Conservation (phyloP, 1,140 invertebrate species). For the Nasonia vitripennis region DNA sequence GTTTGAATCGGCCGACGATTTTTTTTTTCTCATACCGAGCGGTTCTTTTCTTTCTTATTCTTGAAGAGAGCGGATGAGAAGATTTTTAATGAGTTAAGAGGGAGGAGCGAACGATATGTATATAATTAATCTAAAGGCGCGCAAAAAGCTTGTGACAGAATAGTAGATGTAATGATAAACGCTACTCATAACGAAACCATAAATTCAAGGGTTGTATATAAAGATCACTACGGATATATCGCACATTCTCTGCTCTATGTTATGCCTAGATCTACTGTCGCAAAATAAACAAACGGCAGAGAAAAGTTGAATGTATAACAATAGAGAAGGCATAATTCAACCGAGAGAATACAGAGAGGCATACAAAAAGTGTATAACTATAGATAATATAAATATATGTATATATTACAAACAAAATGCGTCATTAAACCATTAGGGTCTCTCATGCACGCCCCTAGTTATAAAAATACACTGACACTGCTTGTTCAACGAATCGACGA, state of each 20-base stretch:
- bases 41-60: neutral
- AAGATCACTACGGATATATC: slow-evolving; percentile 4
- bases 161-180: neutral
- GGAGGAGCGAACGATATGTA: neutral
- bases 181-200: slow-evolving; percentile 19
- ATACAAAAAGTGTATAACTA: slow-evolving; percentile 35
- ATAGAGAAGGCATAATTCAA: slow-evolving; percentile 15
- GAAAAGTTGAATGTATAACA: neutral
- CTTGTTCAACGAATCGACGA: slow-evolving; percentile 32
- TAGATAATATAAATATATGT: slow-evolving; percentile 22
- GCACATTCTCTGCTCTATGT: slow-evolving; percentile 46
- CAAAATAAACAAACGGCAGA: slow-evolving; percentile 36
- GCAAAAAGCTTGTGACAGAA: slow-evolving; percentile 41
- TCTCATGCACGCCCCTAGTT: slow-evolving; percentile 40
- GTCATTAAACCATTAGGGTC: slow-evolving; percentile 15
- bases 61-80: neutral
- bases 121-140: slow-evolving; percentile 18
- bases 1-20: neutral
- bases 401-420: slow-evolving; percentile 41
- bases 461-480: neutral
- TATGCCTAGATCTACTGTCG: slow-evolving; percentile 28
- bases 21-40: neutral
- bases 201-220: slow-evolving; percentile 17
- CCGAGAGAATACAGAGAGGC: slow-evolving; percentile 31
- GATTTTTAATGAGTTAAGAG: neutral